Conservation (phyloP, 2,797 vertebrate species). For the Peromyscus attwateri region DNA sequence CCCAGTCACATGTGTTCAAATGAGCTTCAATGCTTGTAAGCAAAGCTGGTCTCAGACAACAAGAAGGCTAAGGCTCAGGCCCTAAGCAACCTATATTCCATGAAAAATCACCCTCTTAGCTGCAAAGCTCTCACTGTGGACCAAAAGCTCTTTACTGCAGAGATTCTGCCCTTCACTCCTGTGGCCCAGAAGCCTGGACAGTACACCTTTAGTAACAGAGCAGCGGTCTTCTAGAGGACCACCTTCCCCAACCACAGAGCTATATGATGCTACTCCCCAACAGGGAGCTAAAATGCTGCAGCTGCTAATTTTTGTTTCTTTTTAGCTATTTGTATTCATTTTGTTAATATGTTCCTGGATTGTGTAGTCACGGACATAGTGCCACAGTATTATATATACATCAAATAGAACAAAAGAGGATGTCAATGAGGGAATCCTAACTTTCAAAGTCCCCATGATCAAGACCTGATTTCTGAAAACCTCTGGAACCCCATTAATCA, state of each 20-base stretch:
- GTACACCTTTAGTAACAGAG: constrained; percentile 55
- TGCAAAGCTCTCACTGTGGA: constrained; percentile 66
- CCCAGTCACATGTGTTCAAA: constrained; percentile 87
- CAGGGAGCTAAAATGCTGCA: constrained; percentile 87
- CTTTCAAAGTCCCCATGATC: constrained; percentile 81
- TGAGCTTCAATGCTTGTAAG: constrained; percentile 86
- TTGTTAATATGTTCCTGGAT: constrained; percentile 73
- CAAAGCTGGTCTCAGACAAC: constrained; percentile 83
- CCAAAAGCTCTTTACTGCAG: constrained; percentile 62
- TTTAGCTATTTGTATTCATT: constrained; percentile 79
- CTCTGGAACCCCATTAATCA: constrained; percentile 83
- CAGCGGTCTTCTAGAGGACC: constrained; percentile 53
- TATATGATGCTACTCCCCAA: constrained; percentile 78
- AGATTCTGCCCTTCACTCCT: constrained; percentile 67
- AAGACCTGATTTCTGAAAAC: constrained; percentile 82
- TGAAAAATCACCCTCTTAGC: constrained; percentile 68
- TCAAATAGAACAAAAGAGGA: constrained; percentile 73
- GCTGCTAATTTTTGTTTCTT: constrained; percentile 80
- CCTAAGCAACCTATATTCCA: constrained; percentile 66
- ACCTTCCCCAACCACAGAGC: constrained; percentile 47
- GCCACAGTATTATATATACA: constrained; percentile 69
- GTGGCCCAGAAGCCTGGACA: constrained; percentile 61
- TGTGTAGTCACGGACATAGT: constrained; percentile 79
- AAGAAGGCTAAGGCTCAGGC: constrained; percentile 73
- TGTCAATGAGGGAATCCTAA: constrained; percentile 80